phyloP scores from a whole-genome alignment of 2,113 vertebrate species.

The Onychostoma macrolepis region DNA sequence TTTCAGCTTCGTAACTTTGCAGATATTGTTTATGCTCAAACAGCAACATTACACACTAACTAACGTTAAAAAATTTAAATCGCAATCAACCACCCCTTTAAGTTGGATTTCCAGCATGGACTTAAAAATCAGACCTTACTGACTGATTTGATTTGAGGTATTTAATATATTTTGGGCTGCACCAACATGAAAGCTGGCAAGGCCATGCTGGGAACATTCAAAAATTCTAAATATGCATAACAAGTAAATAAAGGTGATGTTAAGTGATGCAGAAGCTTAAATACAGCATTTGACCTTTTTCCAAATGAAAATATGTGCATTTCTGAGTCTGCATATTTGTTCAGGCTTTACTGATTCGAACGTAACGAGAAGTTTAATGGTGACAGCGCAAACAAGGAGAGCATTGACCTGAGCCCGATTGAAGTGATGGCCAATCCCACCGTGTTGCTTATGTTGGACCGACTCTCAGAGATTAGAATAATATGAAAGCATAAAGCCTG shows the following conservation, averaged over 20 bases:
- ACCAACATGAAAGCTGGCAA: not conserved
- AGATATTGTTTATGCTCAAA: too few species aligned
- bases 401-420: slow-evolving; percentile 72
- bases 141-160: not conserved
- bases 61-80: too few species aligned
- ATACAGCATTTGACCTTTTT: slow-evolving; percentile 56
- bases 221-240: slow-evolving; percentile 23
- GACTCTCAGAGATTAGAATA: slow-evolving; percentile 77
- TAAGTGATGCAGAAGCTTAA: slow-evolving; percentile 36
- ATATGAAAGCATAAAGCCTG: slow-evolving; percentile 73
- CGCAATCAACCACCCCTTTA: too few species aligned
- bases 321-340: slow-evolving; percentile 66
- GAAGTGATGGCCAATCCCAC: slow-evolving; percentile 75
- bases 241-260: slow-evolving; percentile 7
- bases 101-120: not conserved
- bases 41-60: too few species aligned
- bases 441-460: slow-evolving; percentile 76
- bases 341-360: slow-evolving; percentile 67
- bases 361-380: slow-evolving; percentile 73
- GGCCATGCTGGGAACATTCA: not conserved
- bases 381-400: slow-evolving; percentile 66
- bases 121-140: not conserved
- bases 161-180: not conserved
- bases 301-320: slow-evolving; percentile 63
- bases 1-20: too few species aligned